Evolutionary conservation across 2,797 vertebrate species (phyloP).

Genomic region (Apogon talboti): DNA sequence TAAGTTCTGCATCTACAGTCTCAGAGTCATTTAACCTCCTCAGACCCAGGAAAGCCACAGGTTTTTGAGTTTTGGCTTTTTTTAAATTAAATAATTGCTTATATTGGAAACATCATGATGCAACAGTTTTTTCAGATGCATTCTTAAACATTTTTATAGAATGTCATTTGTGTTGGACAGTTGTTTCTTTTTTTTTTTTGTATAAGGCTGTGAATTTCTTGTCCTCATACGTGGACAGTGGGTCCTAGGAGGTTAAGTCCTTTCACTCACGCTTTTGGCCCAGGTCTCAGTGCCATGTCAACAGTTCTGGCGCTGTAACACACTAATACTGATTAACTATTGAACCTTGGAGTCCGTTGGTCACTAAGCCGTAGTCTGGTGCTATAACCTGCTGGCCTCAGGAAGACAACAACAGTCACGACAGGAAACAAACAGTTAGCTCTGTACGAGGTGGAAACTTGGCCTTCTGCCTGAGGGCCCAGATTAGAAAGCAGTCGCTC

Average conservation of each 20-base stretch:
- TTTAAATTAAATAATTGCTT: too few relatives aligned
- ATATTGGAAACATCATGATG: too few relatives aligned
- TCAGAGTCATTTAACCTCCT: background rate
- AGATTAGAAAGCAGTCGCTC: slow-evolving; percentile 52
- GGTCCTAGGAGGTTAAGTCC: too few relatives aligned
- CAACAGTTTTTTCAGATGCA: too few relatives aligned
- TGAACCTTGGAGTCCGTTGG: slow-evolving; percentile 24
- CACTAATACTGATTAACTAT: slow-evolving; percentile 54
- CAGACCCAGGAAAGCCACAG: too few relatives aligned
- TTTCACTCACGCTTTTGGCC: slow-evolving; percentile 16
- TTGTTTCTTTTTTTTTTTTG: too few relatives aligned
- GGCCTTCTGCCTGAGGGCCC: slow-evolving; percentile 40
- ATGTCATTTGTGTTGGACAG: too few relatives aligned
- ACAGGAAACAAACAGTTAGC: slow-evolving; percentile 59
- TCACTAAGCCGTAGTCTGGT: slow-evolving; percentile 24
- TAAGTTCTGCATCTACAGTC: slow-evolving; percentile 1
- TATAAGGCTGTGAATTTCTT: too few relatives aligned
- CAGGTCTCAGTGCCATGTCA: slow-evolving; percentile 12
- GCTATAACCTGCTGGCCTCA: slow-evolving; percentile 62
- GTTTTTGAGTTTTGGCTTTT: too few relatives aligned
- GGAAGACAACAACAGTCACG: slow-evolving; percentile 48
- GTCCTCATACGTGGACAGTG: too few relatives aligned
- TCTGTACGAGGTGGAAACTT: slow-evolving; percentile 54
- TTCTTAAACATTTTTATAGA: too few relatives aligned
- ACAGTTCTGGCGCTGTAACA: slow-evolving; percentile 27